Percentiles rank a stretch among this genome's conserved stretches.
These are phyloP conservation scores for Leucoraja ocellata DNA, from an alignment of 2,797 vertebrate species.

Conservation along the genomic window DNA sequence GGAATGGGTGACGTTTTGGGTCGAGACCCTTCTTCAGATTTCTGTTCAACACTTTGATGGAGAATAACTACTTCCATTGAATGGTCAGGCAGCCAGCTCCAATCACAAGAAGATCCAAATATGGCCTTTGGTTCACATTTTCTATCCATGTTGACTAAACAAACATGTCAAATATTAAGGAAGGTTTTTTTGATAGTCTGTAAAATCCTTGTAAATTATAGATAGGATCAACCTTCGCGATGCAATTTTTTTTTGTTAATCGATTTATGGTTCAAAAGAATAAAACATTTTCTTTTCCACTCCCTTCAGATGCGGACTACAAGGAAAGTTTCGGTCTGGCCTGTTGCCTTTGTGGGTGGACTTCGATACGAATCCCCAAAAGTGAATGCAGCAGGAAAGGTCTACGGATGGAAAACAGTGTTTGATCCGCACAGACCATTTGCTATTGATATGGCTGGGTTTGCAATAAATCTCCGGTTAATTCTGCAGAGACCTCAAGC, in stretches of 20 bases:
- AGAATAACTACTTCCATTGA: background rate
- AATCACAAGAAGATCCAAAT: background rate
- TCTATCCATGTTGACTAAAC: background rate
- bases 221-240: background rate
- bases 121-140: no score
- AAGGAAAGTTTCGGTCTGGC: slow-evolving; percentile 92
- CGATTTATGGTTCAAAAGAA: background rate
- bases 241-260: background rate
- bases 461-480: slow-evolving; percentile 87
- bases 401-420: slow-evolving; percentile 95
- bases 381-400: slow-evolving; percentile 90
- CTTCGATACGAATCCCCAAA: slow-evolving; percentile 89
- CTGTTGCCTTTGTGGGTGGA: slow-evolving; percentile 89
- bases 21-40: no score
- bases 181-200: background rate
- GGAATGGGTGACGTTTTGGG: no score
- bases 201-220: background rate
- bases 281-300: no score
- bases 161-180: background rate
- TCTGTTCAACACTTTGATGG: no score
- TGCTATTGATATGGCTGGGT: slow-evolving; percentile 98
- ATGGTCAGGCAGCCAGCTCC: background rate
- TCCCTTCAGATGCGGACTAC: slow-evolving; percentile 82
- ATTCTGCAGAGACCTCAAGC: slow-evolving; percentile 92
- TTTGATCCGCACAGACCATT: slow-evolving; percentile 95